A percentile compares a stretch with the other conserved stretches of the same genome.
Conservation (phyloP, 2,113 vertebrate species). For the Montifringilla adamsi region DNA sequence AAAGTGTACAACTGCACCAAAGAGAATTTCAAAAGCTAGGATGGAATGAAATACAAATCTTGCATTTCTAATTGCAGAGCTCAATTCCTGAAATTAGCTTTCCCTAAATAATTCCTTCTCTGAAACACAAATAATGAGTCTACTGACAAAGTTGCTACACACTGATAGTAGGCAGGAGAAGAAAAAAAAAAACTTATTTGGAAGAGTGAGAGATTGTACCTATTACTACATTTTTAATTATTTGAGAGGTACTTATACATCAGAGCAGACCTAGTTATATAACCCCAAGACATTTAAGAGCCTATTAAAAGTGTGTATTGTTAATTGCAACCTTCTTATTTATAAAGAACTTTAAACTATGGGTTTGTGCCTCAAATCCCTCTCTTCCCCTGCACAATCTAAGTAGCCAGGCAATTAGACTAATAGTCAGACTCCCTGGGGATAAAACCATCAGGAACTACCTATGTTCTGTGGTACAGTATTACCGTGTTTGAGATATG, state of each 20-base stretch:
- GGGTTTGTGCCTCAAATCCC: background rate
- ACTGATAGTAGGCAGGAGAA: background rate
- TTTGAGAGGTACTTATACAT: background rate
- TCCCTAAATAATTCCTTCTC: background rate
- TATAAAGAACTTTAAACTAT: background rate
- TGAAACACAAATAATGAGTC: background rate
- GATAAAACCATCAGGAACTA: constrained; percentile 1
- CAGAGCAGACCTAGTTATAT: background rate
- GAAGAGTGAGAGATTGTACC: background rate
- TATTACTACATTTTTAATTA: background rate
- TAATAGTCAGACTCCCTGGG: constrained; percentile 6
- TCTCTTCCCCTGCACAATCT: background rate
- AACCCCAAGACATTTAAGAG: background rate
- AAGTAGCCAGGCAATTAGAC: background rate
- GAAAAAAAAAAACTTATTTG: background rate
- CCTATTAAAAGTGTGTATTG: background rate
- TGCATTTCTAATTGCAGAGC: background rate
- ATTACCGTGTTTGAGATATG: constrained; percentile 35
- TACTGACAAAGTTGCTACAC: background rate
- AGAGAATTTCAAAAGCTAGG: background rate
- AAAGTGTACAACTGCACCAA: background rate
- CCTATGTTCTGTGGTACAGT: constrained; percentile 1
- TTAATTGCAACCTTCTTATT: background rate
- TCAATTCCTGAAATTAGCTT: background rate
- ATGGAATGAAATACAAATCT: background rate